phyloP scores from a whole-genome alignment of 2,113 vertebrate genomes.

The Trichechus manatus region DNA sequence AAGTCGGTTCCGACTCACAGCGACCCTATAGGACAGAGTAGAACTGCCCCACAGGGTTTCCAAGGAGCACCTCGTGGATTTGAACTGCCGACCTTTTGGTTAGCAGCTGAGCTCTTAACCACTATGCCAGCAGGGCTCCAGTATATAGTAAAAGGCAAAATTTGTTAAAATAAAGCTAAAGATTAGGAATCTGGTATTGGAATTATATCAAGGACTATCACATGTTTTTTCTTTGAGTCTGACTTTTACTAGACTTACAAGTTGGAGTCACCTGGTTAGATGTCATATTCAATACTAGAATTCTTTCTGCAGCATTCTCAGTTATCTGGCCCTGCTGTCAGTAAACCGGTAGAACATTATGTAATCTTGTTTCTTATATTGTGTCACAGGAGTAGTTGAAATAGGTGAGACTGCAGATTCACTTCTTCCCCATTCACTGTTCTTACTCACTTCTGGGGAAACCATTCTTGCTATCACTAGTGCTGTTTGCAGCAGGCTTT shows the following conservation, averaged over 20 bases:
- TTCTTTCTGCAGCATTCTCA: background rate
- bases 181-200: background rate
- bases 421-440: background rate
- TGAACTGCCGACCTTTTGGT: too few species aligned
- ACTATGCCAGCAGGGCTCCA: too few species aligned
- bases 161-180: background rate
- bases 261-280: background rate
- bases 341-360: background rate
- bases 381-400: background rate
- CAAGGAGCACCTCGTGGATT: too few species aligned
- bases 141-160: background rate
- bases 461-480: background rate
- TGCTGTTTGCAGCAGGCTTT: background rate
- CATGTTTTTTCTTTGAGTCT: slow-evolving; percentile 17
- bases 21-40: too few species aligned
- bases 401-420: background rate
- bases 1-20: too few species aligned
- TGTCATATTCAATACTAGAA: background rate
- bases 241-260: background rate
- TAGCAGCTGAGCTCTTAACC: too few species aligned
- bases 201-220: background rate
- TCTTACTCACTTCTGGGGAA: background rate
- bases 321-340: background rate
- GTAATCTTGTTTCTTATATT: background rate
- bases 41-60: too few species aligned